A percentile compares a stretch with the other conserved stretches of the same genome.
phyloP scores from a whole-genome alignment of 2,113 vertebrate genomes.

The Ictidomys tridecemlineatus region DNA sequence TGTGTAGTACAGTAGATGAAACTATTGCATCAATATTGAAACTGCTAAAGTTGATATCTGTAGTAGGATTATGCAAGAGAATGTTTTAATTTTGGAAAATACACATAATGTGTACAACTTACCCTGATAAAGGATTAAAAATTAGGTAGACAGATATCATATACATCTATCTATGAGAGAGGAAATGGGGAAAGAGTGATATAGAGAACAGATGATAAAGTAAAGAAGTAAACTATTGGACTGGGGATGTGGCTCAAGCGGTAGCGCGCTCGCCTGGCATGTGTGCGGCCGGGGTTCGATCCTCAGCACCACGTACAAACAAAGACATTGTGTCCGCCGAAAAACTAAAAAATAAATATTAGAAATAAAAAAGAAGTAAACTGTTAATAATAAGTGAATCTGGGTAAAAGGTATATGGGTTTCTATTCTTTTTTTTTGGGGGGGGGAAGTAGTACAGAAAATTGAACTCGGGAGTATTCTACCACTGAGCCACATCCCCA shows the following conservation, averaged over 20 bases:
- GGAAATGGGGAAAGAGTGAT: not conserved
- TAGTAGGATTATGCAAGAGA: not conserved
- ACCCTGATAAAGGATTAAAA: constrained; percentile 9
- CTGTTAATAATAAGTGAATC: not conserved
- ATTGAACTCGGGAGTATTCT: too few relatives aligned
- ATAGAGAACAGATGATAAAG: not conserved
- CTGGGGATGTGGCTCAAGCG: too few relatives aligned
- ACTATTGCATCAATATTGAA: constrained; percentile 14
- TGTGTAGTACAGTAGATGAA: not conserved
- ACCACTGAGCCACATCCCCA: too few relatives aligned
- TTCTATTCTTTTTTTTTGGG: not conserved
- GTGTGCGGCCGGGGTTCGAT: too few relatives aligned
- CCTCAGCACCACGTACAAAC: too few relatives aligned
- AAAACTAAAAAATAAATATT: too few relatives aligned
- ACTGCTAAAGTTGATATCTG: not conserved
- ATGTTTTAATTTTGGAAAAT: constrained; percentile 1
- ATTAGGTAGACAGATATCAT: not conserved
- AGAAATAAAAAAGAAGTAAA: not conserved
- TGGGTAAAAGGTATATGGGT: not conserved
- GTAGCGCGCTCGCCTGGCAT: too few relatives aligned
- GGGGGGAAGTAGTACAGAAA: too few relatives aligned
- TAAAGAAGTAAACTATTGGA: not conserved
- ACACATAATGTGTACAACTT: not conserved
- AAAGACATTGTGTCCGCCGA: too few relatives aligned
- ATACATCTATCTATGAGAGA: not conserved